Evolutionary conservation across 2,797 vertebrate genomes (phyloP).

Genomic region (Serranus cabrilla): DNA sequence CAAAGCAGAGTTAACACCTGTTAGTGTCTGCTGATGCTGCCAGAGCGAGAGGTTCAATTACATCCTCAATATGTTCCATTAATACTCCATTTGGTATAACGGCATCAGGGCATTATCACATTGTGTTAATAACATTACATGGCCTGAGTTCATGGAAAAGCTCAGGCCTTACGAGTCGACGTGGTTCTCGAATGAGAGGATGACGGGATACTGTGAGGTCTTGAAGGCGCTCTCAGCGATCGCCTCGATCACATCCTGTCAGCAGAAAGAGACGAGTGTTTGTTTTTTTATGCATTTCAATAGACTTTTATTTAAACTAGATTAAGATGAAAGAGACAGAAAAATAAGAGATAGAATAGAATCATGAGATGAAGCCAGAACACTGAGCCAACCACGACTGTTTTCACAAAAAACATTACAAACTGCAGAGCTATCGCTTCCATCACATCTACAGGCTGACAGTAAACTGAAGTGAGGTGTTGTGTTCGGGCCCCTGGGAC

Average conservation of each 20-base stretch:
- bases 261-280: constrained; percentile 34
- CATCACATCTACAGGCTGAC: constrained; percentile 36
- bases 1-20: constrained; percentile 36
- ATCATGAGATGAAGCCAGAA: not conserved
- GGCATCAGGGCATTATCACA: constrained; percentile 13
- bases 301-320: not conserved
- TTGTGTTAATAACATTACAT: constrained; percentile 12
- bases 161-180: constrained; percentile 93
- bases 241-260: constrained; percentile 96
- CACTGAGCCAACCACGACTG: not conserved
- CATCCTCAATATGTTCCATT: constrained; percentile 5
- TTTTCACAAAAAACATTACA: constrained; percentile 19
- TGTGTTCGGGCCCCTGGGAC: constrained; percentile 40
- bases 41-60: constrained; percentile 2
- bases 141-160: constrained; percentile 19
- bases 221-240: constrained; percentile 98
- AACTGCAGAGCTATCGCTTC: constrained; percentile 32
- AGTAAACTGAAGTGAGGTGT: constrained; percentile 60
- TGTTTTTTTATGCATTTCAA: not conserved
- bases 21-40: not conserved
- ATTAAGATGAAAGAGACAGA: not conserved
- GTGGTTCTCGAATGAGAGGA: constrained; percentile 98
- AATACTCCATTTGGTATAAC: constrained; percentile 9
- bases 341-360: too few species aligned
- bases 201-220: constrained; percentile 93